Conservation (phyloP, 2,113 vertebrate genomes). For the Dicerorhinus sumatrensis region DNA sequence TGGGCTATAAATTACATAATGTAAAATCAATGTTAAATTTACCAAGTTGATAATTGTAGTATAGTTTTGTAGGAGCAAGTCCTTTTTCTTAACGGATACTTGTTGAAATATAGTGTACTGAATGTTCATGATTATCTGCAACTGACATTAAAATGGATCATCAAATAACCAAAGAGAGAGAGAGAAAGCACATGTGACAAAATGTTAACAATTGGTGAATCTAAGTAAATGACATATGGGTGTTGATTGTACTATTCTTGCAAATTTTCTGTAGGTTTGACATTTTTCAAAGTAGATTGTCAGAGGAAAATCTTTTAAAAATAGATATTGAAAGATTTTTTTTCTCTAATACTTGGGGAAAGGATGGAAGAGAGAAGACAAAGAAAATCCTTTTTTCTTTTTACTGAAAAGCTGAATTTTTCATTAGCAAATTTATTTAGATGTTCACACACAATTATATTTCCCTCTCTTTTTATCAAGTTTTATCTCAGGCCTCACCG, state of each 20-base stretch:
- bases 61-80: neutral
- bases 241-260: slow-evolving; percentile 66
- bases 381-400: neutral
- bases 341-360: neutral
- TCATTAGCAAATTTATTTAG: slow-evolving; percentile 33
- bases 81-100: neutral
- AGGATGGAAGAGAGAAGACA: neutral
- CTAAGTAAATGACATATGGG: slow-evolving; percentile 55
- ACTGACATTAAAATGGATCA: neutral
- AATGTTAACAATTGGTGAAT: slow-evolving; percentile 43
- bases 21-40: neutral
- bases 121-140: slow-evolving; percentile 1
- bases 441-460: neutral
- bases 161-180: neutral
- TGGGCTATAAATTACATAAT: neutral
- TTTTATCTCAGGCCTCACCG: neutral
- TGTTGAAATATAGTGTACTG: neutral
- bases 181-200: slow-evolving; percentile 30
- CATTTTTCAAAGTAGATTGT: slow-evolving; percentile 52
- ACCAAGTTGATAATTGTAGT: neutral
- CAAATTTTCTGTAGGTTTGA: slow-evolving; percentile 72
- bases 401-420: neutral
- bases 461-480: neutral
- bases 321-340: slow-evolving; percentile 2
- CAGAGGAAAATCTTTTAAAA: slow-evolving; percentile 48